Conservation (phyloP, 2,113 vertebrate genomes). For the Rhombomys opimus region DNA sequence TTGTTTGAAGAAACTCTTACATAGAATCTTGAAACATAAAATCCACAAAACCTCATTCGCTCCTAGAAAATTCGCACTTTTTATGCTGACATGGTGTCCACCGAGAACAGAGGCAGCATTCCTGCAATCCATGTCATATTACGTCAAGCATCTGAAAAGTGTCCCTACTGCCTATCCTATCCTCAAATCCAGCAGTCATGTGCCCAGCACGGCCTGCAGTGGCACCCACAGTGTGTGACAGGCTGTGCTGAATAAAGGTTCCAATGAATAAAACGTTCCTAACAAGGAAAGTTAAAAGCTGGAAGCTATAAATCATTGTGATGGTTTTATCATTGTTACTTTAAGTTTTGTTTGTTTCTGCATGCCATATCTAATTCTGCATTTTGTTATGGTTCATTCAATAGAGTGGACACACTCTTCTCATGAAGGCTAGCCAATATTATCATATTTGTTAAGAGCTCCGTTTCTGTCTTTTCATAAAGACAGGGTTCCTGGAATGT, state of each 20-base stretch:
- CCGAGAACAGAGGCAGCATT: neutral
- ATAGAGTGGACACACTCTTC: neutral
- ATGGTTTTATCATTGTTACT: no score
- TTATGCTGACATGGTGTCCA: neutral
- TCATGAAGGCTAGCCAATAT: neutral
- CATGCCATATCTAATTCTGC: neutral
- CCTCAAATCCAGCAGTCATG: neutral
- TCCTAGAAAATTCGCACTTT: neutral
- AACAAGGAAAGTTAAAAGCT: neutral
- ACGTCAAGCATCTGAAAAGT: neutral
- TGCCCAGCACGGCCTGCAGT: neutral
- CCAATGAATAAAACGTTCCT: neutral
- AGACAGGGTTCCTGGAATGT: neutral
- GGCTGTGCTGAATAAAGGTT: neutral
- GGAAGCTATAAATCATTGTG: neutral
- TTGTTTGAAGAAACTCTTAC: neutral
- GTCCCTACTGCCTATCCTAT: no score
- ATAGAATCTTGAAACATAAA: neutral
- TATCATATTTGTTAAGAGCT: neutral
- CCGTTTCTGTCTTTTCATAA: slow-evolving; percentile 4
- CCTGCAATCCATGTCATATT: neutral
- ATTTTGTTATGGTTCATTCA: neutral
- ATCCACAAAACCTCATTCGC: neutral
- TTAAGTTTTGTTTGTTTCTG: neutral
- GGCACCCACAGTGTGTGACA: neutral